A percentile compares a stretch with the other conserved stretches of the same genome.
Conservation (phyloP, 2,113 vertebrate species). For the Cynoglossus semilaevis region DNA sequence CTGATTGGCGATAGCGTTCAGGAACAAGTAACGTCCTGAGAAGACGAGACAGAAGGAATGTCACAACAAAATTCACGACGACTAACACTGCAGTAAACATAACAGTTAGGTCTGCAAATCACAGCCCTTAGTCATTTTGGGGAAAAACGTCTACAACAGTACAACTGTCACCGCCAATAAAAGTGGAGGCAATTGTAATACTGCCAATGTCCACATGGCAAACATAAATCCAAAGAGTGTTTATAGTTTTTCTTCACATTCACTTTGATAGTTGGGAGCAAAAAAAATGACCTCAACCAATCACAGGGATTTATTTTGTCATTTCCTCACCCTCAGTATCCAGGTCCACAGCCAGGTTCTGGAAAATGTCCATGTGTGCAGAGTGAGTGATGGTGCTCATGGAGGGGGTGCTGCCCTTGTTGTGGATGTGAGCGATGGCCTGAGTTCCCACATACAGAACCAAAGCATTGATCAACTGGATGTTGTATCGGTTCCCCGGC, state of each 20-base stretch:
- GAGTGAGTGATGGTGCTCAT: conserved; percentile 99
- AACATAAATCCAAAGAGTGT: no score
- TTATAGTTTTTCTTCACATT: no score
- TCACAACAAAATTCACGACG: neutral
- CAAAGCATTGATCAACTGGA: conserved; percentile 97
- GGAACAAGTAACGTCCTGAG: conserved; percentile 94
- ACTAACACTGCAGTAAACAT: no score
- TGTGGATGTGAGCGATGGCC: conserved; percentile 98
- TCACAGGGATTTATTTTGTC: no score
- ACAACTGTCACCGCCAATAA: no score
- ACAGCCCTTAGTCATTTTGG: no score
- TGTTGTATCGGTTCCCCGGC: conserved; percentile 98
- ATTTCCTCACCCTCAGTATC: conserved; percentile 90
- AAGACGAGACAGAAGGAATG: neutral
- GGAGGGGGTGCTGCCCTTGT: conserved; percentile 98
- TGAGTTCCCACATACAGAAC: conserved; percentile 98
- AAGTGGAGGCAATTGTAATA: no score
- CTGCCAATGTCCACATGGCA: no score
- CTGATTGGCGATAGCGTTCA: conserved; percentile 98
- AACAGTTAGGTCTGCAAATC: no score
- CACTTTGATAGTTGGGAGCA: no score
- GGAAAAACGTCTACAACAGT: no score
- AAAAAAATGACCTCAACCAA: no score
- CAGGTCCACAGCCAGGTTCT: conserved; percentile 96
- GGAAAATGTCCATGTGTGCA: conserved; percentile 99